These are phyloP conservation scores for Colaptes auratus DNA, from an alignment of 2,113 vertebrate species.

Conservation along the genomic window DNA sequence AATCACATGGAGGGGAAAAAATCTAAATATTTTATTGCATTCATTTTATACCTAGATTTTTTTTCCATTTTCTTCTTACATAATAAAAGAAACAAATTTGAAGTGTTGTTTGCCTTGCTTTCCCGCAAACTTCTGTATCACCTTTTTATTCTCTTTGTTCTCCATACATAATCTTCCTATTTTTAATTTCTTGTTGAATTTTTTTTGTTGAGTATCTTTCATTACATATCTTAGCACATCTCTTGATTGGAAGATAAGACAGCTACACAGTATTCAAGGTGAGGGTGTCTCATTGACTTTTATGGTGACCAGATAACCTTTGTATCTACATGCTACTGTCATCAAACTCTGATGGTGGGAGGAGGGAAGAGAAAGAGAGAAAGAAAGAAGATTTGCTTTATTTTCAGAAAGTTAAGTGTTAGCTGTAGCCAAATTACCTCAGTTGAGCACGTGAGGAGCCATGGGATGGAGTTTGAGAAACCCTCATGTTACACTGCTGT, in stretches of 20 bases:
- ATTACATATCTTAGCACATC: neutral
- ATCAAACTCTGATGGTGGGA: neutral
- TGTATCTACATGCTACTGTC: neutral
- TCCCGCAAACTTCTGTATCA: neutral
- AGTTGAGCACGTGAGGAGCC: neutral
- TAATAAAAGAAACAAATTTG: rapidly evolving
- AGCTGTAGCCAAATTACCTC: neutral
- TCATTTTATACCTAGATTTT: neutral
- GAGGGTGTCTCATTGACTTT: neutral
- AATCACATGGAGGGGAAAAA: neutral
- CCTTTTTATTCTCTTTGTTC: neutral
- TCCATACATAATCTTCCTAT: neutral
- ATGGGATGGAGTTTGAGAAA: neutral
- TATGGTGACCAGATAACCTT: neutral
- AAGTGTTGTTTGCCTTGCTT: neutral
- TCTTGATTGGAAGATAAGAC: neutral
- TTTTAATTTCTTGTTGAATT: neutral
- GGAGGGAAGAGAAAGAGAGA: neutral
- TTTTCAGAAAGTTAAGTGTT: neutral
- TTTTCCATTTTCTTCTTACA: neutral
- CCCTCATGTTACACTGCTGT: neutral
- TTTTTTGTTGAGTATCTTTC: neutral
- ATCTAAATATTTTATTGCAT: neutral
- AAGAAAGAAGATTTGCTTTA: neutral
- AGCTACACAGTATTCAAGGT: neutral